Percentiles rank a stretch among this genome's conserved stretches.
These are phyloP conservation scores for Macropodus opercularis DNA, from an alignment of 2,797 vertebrate species.

Conservation along the genomic window DNA sequence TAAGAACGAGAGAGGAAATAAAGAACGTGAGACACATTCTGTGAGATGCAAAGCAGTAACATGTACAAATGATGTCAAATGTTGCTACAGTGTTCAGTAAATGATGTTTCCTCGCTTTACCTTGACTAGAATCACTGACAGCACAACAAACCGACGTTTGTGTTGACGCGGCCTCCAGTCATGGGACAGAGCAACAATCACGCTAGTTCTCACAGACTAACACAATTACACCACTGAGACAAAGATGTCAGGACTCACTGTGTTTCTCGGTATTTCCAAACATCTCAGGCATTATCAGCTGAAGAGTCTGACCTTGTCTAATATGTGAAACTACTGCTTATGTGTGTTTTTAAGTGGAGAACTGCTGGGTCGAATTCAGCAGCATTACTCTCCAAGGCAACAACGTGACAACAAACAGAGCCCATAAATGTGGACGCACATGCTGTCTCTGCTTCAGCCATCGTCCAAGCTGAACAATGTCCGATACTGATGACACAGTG, in stretches of 20 bases:
- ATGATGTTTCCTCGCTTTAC: constrained; percentile 1
- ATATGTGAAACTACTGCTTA: neutral
- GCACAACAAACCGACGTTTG: constrained; percentile 36
- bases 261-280: constrained; percentile 14
- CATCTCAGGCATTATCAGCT: constrained; percentile 18
- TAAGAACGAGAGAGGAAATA: neutral
- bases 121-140: constrained; percentile 9
- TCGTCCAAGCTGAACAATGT: no score
- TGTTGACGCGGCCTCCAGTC: constrained; percentile 55
- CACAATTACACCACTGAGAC: constrained; percentile 61
- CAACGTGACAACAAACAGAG: constrained; percentile 47
- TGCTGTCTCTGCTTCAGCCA: constrained; percentile 39
- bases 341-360: neutral
- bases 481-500: constrained; percentile 44
- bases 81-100: neutral
- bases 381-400: constrained; percentile 55
- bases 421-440: constrained; percentile 31
- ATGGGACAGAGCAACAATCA: constrained; percentile 62
- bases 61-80: neutral
- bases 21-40: neutral
- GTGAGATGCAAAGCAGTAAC: neutral
- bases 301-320: constrained; percentile 6
- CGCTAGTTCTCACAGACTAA: constrained; percentile 50
- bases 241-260: constrained; percentile 26
- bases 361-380: constrained; percentile 5